Percentiles rank a stretch among this genome's conserved stretches.
These are phyloP conservation scores for Papilio protenor DNA, from an alignment of 2,888 invertebrate genomes.

Conservation along the genomic window DNA sequence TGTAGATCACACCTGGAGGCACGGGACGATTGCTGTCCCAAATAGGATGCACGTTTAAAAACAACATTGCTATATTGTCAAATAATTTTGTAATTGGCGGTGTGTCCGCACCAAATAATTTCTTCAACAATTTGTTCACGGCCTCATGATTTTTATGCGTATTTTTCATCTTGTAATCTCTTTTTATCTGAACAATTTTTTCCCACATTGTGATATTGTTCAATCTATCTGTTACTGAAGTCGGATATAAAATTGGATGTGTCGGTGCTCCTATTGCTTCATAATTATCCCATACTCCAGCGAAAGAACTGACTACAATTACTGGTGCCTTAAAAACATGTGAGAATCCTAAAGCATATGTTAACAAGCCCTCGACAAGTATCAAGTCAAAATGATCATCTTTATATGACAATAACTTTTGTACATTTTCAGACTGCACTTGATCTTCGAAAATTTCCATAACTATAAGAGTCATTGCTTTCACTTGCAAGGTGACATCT, in stretches of 20 bases:
- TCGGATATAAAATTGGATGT: slow-evolving; percentile 47
- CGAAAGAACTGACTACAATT: slow-evolving; percentile 51
- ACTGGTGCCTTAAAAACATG: slow-evolving; percentile 51
- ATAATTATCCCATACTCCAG: slow-evolving; percentile 33
- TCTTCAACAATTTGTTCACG: neutral
- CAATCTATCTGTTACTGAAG: slow-evolving; percentile 15
- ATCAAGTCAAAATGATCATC: slow-evolving; percentile 56
- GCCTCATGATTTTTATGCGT: neutral
- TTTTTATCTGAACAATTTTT: slow-evolving; percentile 46
- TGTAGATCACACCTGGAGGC: slow-evolving; percentile 56
- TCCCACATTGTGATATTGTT: slow-evolving; percentile 46
- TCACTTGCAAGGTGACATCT: neutral
- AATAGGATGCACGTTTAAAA: slow-evolving; percentile 57
- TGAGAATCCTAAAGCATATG: slow-evolving; percentile 49
- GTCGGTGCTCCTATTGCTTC: slow-evolving; percentile 43
- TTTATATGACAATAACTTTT: slow-evolving; percentile 51
- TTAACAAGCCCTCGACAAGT: slow-evolving; percentile 52
- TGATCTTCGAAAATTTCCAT: slow-evolving; percentile 43
- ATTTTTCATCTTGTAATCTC: slow-evolving; percentile 8
- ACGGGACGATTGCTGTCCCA: slow-evolving; percentile 59
- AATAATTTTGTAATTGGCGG: slow-evolving; percentile 31
- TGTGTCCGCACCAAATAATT: neutral
- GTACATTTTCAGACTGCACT: slow-evolving; percentile 47
- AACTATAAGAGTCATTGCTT: neutral
- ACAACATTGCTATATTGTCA: slow-evolving; percentile 53